phyloP scores from a whole-genome alignment of 2,113 vertebrate genomes.

The Chauna torquata region DNA sequence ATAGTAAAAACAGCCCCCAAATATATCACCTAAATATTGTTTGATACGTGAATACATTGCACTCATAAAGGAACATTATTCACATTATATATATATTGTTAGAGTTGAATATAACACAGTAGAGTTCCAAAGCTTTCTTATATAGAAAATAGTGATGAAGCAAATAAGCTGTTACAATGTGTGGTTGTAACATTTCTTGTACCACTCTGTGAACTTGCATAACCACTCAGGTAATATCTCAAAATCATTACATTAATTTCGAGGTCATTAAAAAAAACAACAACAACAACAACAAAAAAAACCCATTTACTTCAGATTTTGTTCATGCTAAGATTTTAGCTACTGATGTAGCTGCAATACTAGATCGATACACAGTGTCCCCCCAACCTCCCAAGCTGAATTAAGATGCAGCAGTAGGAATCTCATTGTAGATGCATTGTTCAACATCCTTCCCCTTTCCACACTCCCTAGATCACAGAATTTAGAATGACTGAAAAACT shows the following conservation, averaged over 20 bases:
- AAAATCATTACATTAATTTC: not conserved
- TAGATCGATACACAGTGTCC: not conserved
- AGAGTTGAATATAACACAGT: not conserved
- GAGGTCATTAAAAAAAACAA: not conserved
- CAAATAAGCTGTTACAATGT: not conserved
- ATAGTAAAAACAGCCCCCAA: not conserved
- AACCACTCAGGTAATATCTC: not conserved
- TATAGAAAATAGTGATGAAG: not conserved
- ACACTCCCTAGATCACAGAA: not conserved
- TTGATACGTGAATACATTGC: not conserved
- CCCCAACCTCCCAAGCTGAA: not conserved
- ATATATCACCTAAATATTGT: not conserved
- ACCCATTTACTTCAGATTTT: not conserved
- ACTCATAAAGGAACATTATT: not conserved
- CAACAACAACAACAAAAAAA: too few relatives aligned
- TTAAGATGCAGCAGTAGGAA: not conserved
- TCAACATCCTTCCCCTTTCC: not conserved
- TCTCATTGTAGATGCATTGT: not conserved
- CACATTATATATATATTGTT: not conserved
- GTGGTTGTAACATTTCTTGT: not conserved
- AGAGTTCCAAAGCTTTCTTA: not conserved
- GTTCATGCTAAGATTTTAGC: not conserved
- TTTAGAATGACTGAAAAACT: not conserved
- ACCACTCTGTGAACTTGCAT: fast-evolving
- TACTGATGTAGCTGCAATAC: not conserved